Conservation (phyloP, 2,113 vertebrate genomes). For the Brachyhypopomus occidentalis region DNA sequence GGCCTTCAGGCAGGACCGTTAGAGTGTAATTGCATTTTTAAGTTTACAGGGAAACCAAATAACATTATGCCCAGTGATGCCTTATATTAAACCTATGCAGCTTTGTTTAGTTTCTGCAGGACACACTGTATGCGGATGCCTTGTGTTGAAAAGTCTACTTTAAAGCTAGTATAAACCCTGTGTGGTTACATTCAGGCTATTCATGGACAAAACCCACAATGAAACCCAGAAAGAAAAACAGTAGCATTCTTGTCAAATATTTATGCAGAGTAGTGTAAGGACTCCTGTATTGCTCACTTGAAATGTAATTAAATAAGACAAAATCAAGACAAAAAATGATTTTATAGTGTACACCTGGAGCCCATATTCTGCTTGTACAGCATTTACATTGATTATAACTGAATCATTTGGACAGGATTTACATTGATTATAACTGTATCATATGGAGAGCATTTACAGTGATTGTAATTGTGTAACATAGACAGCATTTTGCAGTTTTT, state of each 20-base stretch:
- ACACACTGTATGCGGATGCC: background rate
- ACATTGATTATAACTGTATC: too few relatives aligned
- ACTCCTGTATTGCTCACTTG: background rate
- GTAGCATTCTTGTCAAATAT: background rate
- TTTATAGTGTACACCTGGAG: background rate
- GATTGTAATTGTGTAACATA: too few relatives aligned
- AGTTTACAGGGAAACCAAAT: background rate
- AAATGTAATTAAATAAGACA: constrained; percentile 5
- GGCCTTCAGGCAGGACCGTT: constrained; percentile 35
- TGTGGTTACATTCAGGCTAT: background rate
- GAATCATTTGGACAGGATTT: too few relatives aligned
- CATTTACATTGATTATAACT: too few relatives aligned
- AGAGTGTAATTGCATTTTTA: background rate
- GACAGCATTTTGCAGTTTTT: too few relatives aligned
- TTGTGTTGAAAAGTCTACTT: too few relatives aligned
- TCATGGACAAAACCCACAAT: background rate
- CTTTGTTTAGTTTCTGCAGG: background rate
- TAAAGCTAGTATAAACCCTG: too few relatives aligned
- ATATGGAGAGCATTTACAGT: too few relatives aligned
- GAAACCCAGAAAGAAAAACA: background rate
- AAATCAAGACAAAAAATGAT: background rate
- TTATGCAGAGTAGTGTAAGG: background rate
- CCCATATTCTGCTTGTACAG: background rate
- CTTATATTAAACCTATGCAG: background rate
- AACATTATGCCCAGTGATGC: background rate